Base-by-base conservation (phyloP, 2,113 vertebrate species). In the Vulpes ferrilata region DNA sequence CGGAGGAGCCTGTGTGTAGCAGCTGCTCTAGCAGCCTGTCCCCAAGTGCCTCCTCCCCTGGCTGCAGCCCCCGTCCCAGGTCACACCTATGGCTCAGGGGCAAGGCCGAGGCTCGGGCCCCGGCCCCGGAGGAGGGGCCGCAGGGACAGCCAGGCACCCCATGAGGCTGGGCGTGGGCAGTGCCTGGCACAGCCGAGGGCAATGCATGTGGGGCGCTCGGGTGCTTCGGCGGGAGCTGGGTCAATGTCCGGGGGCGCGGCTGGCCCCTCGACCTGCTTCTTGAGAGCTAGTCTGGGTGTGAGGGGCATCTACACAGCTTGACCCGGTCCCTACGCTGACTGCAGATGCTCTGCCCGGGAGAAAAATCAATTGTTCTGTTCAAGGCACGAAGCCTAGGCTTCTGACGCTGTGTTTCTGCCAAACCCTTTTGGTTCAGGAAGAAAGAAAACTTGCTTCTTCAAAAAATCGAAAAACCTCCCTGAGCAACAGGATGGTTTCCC, bases 351-450 rank as follows among this genome's bases (percentile, higher is more conserved):
- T 67, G 95, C 97, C 94, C 64, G 0, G 12, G 85, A 92, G 78
- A 92, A 96, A 97, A 97, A 98, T 97, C 98, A 93, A 97, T 98
- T 69, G 96, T 97, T 98, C 96, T 95, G 89, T 88, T 74, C 79
- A 95, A 86, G 0, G 16, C 5, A 83, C 9, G 80, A 95, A 86
- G 65, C 30, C 48, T 0, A 0, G 43, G 64, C 73, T 95, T 55
- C 93, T 93, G 60, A 97, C 48, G 71, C 87, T 4, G 22, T 1
- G 4, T 7, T 73, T 23, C 23, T 90, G 32, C 95, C 96, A 96
- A 97, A 97, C 55, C 80, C 84, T 98, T 88, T 48, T 11, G 11
- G 35, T 97, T n/a, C 60, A 95, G 32, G 3, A 95, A 67, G 67
- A 96, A 89, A 88, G 38, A 90, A 97, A 98, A 90, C 20, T 19